A percentile compares a stretch with the other conserved stretches of the same genome.
Conservation (phyloP, 1,140 invertebrate genomes). For the Sinonovacula constricta region DNA sequence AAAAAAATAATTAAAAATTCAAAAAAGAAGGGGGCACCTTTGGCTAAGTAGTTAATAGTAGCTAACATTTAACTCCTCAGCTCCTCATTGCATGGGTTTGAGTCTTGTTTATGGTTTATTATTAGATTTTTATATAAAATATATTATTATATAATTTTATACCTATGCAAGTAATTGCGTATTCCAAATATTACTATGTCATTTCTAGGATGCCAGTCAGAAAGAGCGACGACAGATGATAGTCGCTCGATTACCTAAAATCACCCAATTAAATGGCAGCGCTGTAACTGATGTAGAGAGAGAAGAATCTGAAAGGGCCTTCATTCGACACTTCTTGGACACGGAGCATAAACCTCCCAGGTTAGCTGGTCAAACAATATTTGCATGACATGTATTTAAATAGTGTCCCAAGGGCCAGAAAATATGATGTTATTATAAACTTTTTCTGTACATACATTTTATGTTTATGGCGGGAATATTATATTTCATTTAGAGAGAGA, state of each 20-base stretch:
- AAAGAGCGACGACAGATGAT: background rate
- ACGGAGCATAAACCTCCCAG: background rate
- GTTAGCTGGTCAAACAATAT: too few species aligned
- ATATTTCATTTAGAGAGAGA: too few species aligned
- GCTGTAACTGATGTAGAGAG: background rate
- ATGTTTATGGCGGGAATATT: too few species aligned
- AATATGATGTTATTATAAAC: too few species aligned
- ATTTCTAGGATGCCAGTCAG: background rate
- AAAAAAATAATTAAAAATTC: too few species aligned
- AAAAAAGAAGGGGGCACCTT: too few species aligned
- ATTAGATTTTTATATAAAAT: background rate
- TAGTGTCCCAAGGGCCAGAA: too few species aligned
- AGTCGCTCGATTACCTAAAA: background rate
- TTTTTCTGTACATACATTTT: too few species aligned
- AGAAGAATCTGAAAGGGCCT: background rate
- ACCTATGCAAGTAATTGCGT: background rate
- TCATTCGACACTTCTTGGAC: background rate
- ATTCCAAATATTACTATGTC: background rate
- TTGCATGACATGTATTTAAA: too few species aligned
- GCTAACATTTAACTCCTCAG: background rate
- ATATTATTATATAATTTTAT: background rate
- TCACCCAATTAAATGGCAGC: background rate
- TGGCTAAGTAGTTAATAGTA: background rate
- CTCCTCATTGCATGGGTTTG: background rate
- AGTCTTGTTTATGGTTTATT: background rate